Conservation (phyloP, 2,888 invertebrate genomes). For the Lepas anatifera region DNA sequence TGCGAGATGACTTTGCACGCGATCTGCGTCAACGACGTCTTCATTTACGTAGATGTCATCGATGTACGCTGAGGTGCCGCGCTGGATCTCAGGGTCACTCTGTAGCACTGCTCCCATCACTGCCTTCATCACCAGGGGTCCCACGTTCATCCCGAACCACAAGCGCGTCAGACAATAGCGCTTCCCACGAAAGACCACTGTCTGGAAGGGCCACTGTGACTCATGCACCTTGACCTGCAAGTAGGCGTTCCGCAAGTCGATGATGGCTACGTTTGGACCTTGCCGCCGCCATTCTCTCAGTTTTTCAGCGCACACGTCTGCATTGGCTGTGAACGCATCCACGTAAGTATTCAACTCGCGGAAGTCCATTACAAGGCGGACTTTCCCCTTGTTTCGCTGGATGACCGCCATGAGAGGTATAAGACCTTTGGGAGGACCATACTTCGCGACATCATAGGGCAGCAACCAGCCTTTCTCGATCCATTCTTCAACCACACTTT, state of each 20-base stretch:
- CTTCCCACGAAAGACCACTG: neutral
- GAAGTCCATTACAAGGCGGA: conserved; percentile 13
- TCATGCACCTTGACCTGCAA: conserved; percentile 14
- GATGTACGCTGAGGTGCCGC: neutral
- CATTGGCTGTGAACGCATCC: conserved; percentile 10
- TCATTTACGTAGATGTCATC: neutral
- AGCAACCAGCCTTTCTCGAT: conserved; percentile 11
- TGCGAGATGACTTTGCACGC: neutral
- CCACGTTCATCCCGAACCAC: neutral
- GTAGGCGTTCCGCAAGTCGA: conserved; percentile 13
- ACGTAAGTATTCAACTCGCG: conserved; percentile 7
- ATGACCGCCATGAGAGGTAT: conserved; percentile 14
- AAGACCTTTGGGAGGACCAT: conserved; percentile 11
- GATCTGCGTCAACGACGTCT: neutral
- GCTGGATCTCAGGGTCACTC: neutral
- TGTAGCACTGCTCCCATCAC: neutral
- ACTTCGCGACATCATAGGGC: neutral
- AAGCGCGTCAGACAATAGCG: neutral
- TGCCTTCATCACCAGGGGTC: neutral
- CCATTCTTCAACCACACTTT: conserved; percentile 11
- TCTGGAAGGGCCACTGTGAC: conserved; percentile 12
- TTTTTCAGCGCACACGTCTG: conserved; percentile 11
- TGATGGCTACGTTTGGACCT: neutral
- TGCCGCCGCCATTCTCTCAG: conserved; percentile 7
- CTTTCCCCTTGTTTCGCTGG: conserved; percentile 8